Percentiles rank a stretch among this genome's conserved stretches.
Conservation (phyloP, 2,888 invertebrate genomes). For the Rhodophaea formosa region DNA sequence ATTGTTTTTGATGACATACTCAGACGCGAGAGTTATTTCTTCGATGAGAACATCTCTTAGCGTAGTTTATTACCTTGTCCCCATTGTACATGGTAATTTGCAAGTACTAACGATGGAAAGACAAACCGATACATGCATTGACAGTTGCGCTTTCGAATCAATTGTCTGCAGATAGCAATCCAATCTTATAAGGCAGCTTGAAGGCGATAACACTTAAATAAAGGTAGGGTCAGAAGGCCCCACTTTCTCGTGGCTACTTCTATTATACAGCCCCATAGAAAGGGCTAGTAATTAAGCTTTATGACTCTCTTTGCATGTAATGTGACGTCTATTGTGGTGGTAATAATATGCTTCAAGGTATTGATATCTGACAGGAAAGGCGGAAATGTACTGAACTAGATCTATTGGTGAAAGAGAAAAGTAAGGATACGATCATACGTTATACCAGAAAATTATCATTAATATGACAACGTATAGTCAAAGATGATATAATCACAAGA, state of each 20-base stretch:
- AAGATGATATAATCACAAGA: too few species aligned
- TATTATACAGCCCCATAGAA: constrained; percentile 4
- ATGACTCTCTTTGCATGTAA: constrained; percentile 7
- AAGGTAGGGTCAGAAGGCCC: constrained; percentile 10
- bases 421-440: background rate
- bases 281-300: constrained; percentile 8
- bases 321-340: background rate
- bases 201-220: constrained; percentile 17
- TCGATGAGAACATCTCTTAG: background rate
- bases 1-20: constrained; percentile 56
- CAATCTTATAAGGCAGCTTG: constrained; percentile 11
- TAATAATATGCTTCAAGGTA: background rate
- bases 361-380: constrained; percentile 5
- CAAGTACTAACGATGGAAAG: constrained; percentile 5
- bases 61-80: constrained; percentile 27
- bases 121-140: background rate
- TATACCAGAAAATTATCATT: too few species aligned
- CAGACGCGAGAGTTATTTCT: constrained; percentile 28
- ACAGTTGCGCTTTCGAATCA: constrained; percentile 14
- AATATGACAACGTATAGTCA: too few species aligned
- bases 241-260: constrained; percentile 12
- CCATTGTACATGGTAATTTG: constrained; percentile 16
- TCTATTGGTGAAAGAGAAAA: background rate
- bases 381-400: background rate
- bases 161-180: background rate